A percentile compares a stretch with the other conserved stretches of the same genome.
These are phyloP conservation scores for Amiota communis DNA, from an alignment of 2,888 invertebrate genomes.

Conservation along the genomic window DNA sequence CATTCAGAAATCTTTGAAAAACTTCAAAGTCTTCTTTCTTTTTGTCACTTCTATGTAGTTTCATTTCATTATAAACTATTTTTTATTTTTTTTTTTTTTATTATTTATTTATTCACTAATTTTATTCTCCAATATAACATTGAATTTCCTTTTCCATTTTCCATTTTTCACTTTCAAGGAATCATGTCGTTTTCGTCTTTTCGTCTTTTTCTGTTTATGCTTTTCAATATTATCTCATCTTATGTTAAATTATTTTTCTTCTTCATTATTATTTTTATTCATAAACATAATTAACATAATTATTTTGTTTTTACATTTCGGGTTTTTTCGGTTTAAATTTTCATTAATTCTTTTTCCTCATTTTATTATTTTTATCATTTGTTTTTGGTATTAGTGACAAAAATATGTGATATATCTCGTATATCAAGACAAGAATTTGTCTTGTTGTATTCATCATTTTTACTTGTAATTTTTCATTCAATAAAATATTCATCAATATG, in stretches of 20 bases:
- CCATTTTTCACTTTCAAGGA: not conserved
- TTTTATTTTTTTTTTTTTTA: not conserved
- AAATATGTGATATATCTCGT: slow-evolving; percentile 21
- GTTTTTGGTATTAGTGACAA: slow-evolving; percentile 5
- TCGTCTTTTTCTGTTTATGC: not conserved
- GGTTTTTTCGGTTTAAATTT: not conserved
- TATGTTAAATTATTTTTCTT: not conserved
- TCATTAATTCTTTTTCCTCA: not conserved
- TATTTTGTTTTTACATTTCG: not conserved
- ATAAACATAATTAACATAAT: not conserved
- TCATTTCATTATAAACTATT: not conserved
- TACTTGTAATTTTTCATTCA: slow-evolving; percentile 2
- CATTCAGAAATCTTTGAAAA: not conserved
- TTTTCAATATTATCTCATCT: not conserved
- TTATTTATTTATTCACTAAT: slow-evolving; percentile 25
- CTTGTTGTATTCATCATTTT: not conserved
- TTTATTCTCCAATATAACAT: slow-evolving; percentile 23
- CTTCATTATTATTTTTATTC: slow-evolving; percentile 2
- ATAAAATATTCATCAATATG: not conserved
- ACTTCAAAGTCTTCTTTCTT: not conserved
- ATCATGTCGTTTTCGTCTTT: not conserved
- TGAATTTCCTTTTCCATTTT: not conserved
- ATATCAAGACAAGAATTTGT: not conserved
- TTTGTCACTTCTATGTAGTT: not conserved
- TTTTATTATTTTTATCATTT: too few relatives aligned